Evolutionary conservation across 2,888 invertebrate genomes (phyloP), one percentile per base, ranked within the genome.

Genomic region (Lutraria lutraria): DNA sequence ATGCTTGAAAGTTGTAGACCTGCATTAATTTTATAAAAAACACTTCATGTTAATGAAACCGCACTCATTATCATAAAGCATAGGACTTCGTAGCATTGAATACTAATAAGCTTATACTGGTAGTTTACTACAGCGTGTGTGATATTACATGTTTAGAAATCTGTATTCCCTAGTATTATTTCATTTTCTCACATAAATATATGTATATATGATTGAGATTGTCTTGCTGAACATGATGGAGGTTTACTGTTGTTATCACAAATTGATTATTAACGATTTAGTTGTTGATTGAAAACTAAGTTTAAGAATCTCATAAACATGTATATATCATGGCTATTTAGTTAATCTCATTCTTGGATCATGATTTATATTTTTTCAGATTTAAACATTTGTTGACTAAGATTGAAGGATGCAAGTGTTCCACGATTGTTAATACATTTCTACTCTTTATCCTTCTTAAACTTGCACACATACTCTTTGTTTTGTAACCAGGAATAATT

Each of bases 221-320:
- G 63, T 68, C 12, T 68, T 68, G 25, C 63, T 68, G 1, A n/a
- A 68, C 13, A 21, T n/a, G 8, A 6, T 60, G 25, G 8, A 25
- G 6, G 25, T 63, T 8, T n/a, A 25, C 63, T 13, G 25, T 68
- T 68, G 63, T 68, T 68, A 25, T 68, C 63, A 68, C 63, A 25
- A 25, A 68, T 68, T 25, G 63, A 68, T 68, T 0, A 68, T 68
- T 68, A 68, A 68, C 25, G 25, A 68, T 25, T n/a, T 68, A 68
- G 63, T 68, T 68, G 63, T 68, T 68, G 63, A 25, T 68, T n/a
- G 63, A 68, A 68, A 68, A 68, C 63, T 68, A 8, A 68, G 43
- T 43, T 68, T 68, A 25, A 68, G 63, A 68, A 68, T 68, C 63
- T 68, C 63, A 68, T 68, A 25, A 25, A 25, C 63, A 43, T 43